Evolutionary conservation across 2,113 vertebrate species (phyloP).

Genomic region (Anhinga anhinga): DNA sequence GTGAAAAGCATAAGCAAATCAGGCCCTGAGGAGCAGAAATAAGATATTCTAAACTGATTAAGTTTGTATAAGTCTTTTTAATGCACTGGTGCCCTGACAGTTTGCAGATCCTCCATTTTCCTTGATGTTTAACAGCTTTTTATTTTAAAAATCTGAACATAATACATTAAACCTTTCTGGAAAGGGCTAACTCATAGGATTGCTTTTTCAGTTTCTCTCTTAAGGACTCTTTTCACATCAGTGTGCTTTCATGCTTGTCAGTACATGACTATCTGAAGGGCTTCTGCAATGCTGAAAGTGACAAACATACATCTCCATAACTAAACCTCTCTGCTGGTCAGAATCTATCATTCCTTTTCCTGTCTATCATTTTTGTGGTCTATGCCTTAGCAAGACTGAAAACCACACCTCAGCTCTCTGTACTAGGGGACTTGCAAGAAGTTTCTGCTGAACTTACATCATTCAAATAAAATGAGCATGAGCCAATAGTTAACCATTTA

Average conservation of each 20-base stretch:
- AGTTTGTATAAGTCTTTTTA: neutral
- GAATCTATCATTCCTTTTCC: neutral
- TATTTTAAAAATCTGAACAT: neutral
- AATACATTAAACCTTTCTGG: neutral
- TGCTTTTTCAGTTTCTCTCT: neutral
- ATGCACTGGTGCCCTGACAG: neutral
- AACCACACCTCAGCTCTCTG: neutral
- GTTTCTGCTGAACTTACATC: neutral
- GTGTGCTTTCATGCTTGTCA: neutral
- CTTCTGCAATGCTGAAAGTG: neutral
- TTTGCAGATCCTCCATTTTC: neutral
- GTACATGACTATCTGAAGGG: neutral
- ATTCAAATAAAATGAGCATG: neutral
- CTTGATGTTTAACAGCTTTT: neutral
- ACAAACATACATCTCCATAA: neutral
- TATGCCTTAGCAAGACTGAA: neutral
- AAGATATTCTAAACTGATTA: conserved; percentile 1
- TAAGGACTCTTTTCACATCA: neutral
- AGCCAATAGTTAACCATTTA: neutral
- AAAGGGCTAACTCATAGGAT: neutral
- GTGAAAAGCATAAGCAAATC: neutral
- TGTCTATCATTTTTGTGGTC: neutral
- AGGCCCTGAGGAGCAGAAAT: neutral
- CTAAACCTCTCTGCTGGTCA: neutral
- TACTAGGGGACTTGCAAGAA: neutral